Base-by-base conservation (phyloP, 2,113 vertebrate species). In the Aplodontia rufa region DNA sequence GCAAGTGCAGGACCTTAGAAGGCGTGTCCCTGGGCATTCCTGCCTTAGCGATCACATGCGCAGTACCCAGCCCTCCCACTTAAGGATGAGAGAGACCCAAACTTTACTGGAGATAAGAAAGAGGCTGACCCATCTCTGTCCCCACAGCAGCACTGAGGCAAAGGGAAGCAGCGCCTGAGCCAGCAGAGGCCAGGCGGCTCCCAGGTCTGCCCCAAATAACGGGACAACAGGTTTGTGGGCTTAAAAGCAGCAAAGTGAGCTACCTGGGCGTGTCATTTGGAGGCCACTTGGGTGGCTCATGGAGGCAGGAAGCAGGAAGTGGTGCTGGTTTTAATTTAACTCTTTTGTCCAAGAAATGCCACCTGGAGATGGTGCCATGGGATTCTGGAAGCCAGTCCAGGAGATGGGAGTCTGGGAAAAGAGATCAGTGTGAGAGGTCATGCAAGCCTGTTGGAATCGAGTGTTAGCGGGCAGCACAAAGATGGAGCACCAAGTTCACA, bases 201-300 rank as follows among this genome's bases (percentile, higher is more conserved):
- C 87, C 37, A 8, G 40, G 32, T 7, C 22, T 37, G 1, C 68
- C 10, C 51, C 13, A 22, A 0, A 1, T 45, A 35, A 30, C 20
- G 62, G 20, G 16, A 8, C 30, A 40, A 32, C 1, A 10, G 58
- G 9, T 0, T 30, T 8, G 0, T 2, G 2, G 42, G 55, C 42
- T 28, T 10, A 1, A 8, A 30, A 37, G n/a, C 30, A 13, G 17
- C 3, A 22, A n/a, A 6, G 13, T 19, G 11, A 49, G 53, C 30
- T 6, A 0, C 17, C 17, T 2, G 12, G 45, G 6, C 2, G 0
- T 8, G 14, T 51, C 45, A 1, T 14, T 32, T 40, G 68, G 74
- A 0, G 0, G n/a, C 13, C 64, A 7, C 24, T n/a, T 16, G 32
- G n/a, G 55, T 51, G 24, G 35, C 6, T 0, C 4, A 0, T 1